Conservation (phyloP, 2,888 invertebrate species). For the Theodoxus fluviatilis region DNA sequence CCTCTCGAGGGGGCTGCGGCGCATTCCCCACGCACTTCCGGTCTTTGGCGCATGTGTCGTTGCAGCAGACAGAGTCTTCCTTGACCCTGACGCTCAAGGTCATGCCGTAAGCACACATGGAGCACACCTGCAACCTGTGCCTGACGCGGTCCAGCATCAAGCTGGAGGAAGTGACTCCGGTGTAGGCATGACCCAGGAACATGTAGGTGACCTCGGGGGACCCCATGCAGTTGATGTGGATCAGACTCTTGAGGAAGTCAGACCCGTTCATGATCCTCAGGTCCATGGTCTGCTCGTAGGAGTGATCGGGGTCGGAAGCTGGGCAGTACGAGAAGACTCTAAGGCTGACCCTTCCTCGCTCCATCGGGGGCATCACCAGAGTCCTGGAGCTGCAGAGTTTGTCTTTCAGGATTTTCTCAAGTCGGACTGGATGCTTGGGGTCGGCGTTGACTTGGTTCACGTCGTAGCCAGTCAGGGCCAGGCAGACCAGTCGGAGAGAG, state of each 20-base stretch:
- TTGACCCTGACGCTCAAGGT: conserved; percentile 30
- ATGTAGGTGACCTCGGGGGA: conserved; percentile 38
- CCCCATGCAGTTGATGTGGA: conserved; percentile 35
- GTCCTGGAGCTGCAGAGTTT: too few species aligned
- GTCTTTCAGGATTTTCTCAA: too few species aligned
- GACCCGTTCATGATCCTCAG: conserved; percentile 27
- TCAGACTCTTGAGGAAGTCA: conserved; percentile 1
- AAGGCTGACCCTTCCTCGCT: conserved; percentile 28
- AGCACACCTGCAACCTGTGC: conserved; percentile 35
- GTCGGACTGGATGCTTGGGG: too few species aligned
- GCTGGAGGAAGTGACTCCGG: conserved; percentile 24
- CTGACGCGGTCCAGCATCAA: conserved; percentile 27
- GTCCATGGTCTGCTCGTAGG: conserved; percentile 29
- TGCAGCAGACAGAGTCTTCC: conserved; percentile 34
- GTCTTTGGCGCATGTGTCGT: conserved; percentile 32
- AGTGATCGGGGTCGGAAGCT: conserved; percentile 32
- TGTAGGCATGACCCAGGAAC: conserved; percentile 32
- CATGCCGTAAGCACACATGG: conserved; percentile 35
- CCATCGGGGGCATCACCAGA: too few species aligned
- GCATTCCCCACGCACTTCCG: conserved; percentile 23
- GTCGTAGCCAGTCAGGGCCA: conserved; percentile 21
- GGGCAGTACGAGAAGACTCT: conserved; percentile 36
- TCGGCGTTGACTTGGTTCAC: too few species aligned
- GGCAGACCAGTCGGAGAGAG: conserved; percentile 32
- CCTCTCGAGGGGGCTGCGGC: conserved; percentile 27